Evolutionary conservation across 2,113 vertebrate species (phyloP), one percentile per base, ranked within the genome.

Genomic region (Takifugu flavidus): DNA sequence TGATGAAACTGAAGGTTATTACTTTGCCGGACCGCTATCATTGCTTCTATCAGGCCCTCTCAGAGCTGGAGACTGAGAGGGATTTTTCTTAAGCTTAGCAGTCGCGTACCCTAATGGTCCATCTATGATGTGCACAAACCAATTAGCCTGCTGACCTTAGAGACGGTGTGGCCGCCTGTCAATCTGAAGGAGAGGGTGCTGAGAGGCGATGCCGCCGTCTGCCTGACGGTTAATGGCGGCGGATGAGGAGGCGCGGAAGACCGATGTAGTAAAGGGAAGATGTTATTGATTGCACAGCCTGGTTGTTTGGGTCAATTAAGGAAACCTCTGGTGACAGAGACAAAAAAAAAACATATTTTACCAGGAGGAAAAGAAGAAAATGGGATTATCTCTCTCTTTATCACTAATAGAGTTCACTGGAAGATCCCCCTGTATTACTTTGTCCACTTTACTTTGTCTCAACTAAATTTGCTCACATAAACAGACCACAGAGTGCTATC

Each of bases 141-240:
- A 89, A 89, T 87, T 87, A 90, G 75, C 82, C 80, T 31, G 45
- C 52, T 83, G 84, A 88, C 85, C 84, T 76, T 44, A 52, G 65
- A 78, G 75, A 80, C 68, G 69, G 49, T 26, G 55, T 78, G 72
- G 80, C 62, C 57, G 63, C 67, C 63, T 77, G 77, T 79, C 82
- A 80, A 58, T 76, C 76, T 67, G 2, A 15, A 49, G 44, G 43
- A 62, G 44, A 25, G 43, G 26, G 25, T 61, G 59, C 20, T 53
- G 62, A 55, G 45, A 52, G 45, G 50, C 50, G 56, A 72, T 56
- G 59, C 75, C 86, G 84, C 86, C 82, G 73, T 61, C 60, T 39
- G 42, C 13, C 67, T 65, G 72, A 74, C 73, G 79, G 67, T 66
- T 65, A 59, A 74, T 59, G 71, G 55, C 62, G 42, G 56, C 56